Evolutionary conservation across 2,888 invertebrate genomes (phyloP).

Genomic region (Epinotia bilunana): DNA sequence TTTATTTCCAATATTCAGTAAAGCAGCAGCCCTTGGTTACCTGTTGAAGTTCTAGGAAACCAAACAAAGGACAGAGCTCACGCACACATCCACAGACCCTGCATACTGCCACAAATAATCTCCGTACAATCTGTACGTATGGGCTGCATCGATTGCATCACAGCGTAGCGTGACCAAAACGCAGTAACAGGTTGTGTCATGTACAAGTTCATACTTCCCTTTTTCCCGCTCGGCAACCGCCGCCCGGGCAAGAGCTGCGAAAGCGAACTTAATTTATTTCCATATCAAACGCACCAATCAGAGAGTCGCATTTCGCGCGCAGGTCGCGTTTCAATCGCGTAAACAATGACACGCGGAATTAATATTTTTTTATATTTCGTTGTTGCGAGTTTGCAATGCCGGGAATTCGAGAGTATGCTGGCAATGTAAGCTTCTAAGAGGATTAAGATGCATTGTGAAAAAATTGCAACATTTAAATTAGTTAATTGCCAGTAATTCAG

Average conservation of each 20-base stretch:
- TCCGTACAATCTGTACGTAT: conserved; percentile 5
- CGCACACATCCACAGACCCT: conserved; percentile 6
- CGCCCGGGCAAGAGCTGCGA: conserved; percentile 18
- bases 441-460: background rate
- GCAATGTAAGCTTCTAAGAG: conserved; percentile 6
- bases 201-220: background rate
- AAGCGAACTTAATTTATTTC: conserved; percentile 28
- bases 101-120: conserved; percentile 12
- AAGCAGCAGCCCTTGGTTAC: background rate
- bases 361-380: background rate
- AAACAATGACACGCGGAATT: conserved; percentile 25
- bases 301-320: conserved; percentile 1
- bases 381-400: background rate
- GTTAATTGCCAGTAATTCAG: background rate
- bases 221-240: background rate
- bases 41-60: conserved; percentile 9
- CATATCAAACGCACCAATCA: conserved; percentile 22
- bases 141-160: conserved; percentile 32
- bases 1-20: background rate
- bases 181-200: background rate
- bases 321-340: background rate
- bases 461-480: background rate
- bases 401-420: too few relatives aligned
- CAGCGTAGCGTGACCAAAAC: background rate
- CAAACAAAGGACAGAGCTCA: conserved; percentile 10